phyloP scores from a whole-genome alignment of 2,888 invertebrate genomes.

The Carabus problematicus region DNA sequence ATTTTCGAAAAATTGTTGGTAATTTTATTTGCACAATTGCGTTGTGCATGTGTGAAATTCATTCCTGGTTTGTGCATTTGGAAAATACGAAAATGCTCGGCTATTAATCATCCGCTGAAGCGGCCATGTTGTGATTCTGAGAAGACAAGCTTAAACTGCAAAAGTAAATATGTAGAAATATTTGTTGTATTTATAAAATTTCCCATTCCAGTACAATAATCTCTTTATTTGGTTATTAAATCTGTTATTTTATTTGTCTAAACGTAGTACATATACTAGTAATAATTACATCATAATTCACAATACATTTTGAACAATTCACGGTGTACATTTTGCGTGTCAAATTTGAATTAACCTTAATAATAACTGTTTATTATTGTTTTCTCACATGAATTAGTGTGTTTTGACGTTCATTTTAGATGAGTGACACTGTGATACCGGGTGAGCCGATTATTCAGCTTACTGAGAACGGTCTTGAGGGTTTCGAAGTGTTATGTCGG shows the following conservation, averaged over 20 bases:
- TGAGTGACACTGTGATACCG: constrained; percentile 7
- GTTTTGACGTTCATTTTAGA: background rate
- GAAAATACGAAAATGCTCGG: background rate
- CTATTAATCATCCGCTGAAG: constrained; percentile 6
- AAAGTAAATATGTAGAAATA: constrained; percentile 34
- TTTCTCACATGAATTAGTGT: background rate
- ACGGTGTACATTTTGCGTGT: too few species aligned
- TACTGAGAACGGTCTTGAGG: constrained; percentile 43
- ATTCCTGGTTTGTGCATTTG: background rate
- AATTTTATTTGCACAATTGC: background rate
- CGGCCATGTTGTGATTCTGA: constrained; percentile 36
- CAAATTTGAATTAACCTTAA: too few species aligned
- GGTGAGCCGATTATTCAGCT: constrained; percentile 40
- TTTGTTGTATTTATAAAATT: background rate
- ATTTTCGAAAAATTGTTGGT: background rate
- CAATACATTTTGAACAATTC: too few species aligned
- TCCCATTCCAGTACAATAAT: background rate
- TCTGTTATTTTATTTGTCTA: too few species aligned
- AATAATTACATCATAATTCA: too few species aligned
- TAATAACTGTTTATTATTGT: too few species aligned
- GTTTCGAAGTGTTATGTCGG: constrained; percentile 59
- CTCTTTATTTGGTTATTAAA: too few species aligned
- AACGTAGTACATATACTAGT: too few species aligned
- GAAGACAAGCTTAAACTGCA: constrained; percentile 41
- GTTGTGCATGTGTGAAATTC: background rate